phyloP scores from a whole-genome alignment of 1,140 invertebrate genomes.

The Cydia fagiglandana region DNA sequence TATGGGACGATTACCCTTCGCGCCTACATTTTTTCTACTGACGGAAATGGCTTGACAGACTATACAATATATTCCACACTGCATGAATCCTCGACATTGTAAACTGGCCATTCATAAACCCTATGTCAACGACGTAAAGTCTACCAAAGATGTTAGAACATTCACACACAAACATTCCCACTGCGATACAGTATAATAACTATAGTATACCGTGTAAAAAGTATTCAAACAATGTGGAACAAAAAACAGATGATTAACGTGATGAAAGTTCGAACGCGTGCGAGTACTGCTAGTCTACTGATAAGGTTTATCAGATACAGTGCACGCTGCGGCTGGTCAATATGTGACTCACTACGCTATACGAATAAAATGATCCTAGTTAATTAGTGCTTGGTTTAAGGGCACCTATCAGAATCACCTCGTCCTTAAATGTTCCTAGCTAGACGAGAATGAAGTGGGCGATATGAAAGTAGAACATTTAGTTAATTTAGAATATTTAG shows the following conservation, averaged over 20 bases:
- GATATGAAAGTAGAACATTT: too few relatives aligned
- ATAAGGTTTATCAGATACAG: not conserved
- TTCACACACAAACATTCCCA: conserved; percentile 49
- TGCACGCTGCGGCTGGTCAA: not conserved
- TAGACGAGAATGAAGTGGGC: too few relatives aligned
- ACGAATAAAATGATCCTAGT: not conserved
- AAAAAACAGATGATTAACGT: not conserved
- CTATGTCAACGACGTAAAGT: too few relatives aligned
- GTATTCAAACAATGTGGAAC: conserved; percentile 58
- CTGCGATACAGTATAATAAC: conserved; percentile 48
- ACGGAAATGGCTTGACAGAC: too few relatives aligned
- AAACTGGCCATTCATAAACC: too few relatives aligned
- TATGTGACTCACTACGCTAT: not conserved
- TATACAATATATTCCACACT: conserved; percentile 49
- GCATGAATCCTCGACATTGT: conserved; percentile 37
- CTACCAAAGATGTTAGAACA: conserved; percentile 9
- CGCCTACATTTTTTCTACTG: too few relatives aligned
- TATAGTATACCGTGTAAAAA: not conserved
- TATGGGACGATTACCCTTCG: too few relatives aligned
- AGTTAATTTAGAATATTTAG: too few relatives aligned
- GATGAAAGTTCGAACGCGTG: conserved; percentile 1
- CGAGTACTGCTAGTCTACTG: not conserved
- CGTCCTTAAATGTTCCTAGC: too few relatives aligned
- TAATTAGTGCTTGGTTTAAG: too few relatives aligned
- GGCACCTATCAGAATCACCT: too few relatives aligned